Evolutionary conservation across 2,888 invertebrate genomes (phyloP), one percentile per base, ranked within the genome.

Genomic region (Deilephila porcellus): DNA sequence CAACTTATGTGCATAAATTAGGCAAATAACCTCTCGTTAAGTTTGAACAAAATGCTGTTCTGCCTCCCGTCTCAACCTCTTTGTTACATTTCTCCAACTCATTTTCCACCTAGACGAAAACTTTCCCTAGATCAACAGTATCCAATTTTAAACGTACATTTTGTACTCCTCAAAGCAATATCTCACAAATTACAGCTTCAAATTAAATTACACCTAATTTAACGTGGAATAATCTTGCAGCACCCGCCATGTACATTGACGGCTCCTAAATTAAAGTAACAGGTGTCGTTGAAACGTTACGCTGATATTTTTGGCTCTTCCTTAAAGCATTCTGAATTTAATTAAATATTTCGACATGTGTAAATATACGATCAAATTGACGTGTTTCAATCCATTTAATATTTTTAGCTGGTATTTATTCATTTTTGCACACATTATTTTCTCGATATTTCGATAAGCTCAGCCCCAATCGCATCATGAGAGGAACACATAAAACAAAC

Each of bases 201-300:
- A 67, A 67, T 67, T 45, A 67, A 67, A 67, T 67, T 67, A 67
- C 67, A 67, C 67, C 52, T 67, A 67, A 67, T 67, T 67, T 67
- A 67, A 67, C 67, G 67, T 45, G 25, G 67, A 67, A 52, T 67
- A 67, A 67, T 67, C 45, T 52, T 67, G 25, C 67, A 67, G 25
- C 45, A 45, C 52, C 52, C 45, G 67, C 67, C 45, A 67, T 67
- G 67, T 67, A 67, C 67, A 67, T 67, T 52, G 67, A 67, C 67
- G 67, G 67, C 67, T 67, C 67, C 52, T 67, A 67, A 67, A 67
- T 67, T 67, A 67, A 67, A 67, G 67, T 67, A 67, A 67, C 67
- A 67, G 67, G 67, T 67, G 67, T 52, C 67, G 52, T 25, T 45
- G 52, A 14, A 45, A 25, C 67, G 67, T 25, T 52, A 14, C 17